phyloP scores from a whole-genome alignment of 2,888 invertebrate species.

The Panopea generosa region DNA sequence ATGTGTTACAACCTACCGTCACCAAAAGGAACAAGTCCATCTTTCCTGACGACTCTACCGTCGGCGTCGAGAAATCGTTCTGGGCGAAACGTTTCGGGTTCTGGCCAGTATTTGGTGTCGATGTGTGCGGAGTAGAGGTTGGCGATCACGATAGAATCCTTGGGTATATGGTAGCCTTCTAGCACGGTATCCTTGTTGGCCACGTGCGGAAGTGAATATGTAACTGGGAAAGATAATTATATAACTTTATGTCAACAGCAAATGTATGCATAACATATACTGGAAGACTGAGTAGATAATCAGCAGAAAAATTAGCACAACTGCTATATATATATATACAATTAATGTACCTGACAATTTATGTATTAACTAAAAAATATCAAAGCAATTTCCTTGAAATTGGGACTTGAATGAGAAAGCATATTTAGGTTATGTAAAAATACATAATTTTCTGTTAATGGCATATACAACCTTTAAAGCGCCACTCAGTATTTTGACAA shows the following conservation, averaged over 20 bases:
- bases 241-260: no score
- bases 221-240: slow-evolving; percentile 68
- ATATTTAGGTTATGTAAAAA: no score
- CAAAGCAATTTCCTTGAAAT: no score
- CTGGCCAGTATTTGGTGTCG: slow-evolving; percentile 77
- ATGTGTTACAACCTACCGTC: slow-evolving; percentile 71
- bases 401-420: no score
- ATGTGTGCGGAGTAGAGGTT: slow-evolving; percentile 77
- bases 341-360: no score
- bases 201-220: slow-evolving; percentile 72
- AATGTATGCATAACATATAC: no score
- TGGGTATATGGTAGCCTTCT: slow-evolving; percentile 67
- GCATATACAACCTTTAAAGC: no score
- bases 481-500: no score
- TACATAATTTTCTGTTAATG: no score
- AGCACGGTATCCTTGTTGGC: slow-evolving; percentile 62
- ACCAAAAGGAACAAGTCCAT: slow-evolving; percentile 77
- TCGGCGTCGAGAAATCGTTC: slow-evolving; percentile 73
- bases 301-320: no score
- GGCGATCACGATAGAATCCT: slow-evolving; percentile 75
- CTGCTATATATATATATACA: not conserved
- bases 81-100: slow-evolving; percentile 74
- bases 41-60: slow-evolving; percentile 67
- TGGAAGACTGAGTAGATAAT: no score
- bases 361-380: no score